Base-by-base conservation (phyloP, 2,113 vertebrate species). In the Propithecus coquereli region DNA sequence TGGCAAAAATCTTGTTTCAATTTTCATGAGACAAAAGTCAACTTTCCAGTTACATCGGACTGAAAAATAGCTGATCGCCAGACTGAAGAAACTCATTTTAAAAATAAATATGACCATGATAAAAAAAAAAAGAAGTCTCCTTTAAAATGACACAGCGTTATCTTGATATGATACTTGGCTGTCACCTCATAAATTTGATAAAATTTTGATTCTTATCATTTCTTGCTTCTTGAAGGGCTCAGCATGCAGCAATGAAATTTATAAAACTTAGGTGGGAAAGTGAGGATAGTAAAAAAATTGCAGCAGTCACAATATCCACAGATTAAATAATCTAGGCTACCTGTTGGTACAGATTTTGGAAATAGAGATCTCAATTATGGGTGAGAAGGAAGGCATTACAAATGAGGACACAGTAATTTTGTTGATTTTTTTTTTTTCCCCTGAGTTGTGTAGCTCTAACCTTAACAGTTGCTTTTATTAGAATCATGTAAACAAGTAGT, bases 1-100 rank as follows among this genome's bases (percentile, higher is more conserved):
- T 91, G 65, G 16, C 50, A 68, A 95, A 93, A 81, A n/a, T n/a
- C 32, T 47, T 76, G 70, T 27, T 96, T 91, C 52, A 87, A 45
- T 57, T 90, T 68, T 13, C 0, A 0, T 92, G n/a, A 34, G 43
- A 89, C 1, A 74, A 40, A 91, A 94, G 18, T 27, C 16, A 59
- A 18, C 25, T 66, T 91, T 88, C 18, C 18, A 89, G 14, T 52
- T 45, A 57, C 2, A 50, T 40, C 37, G 87, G 23, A 50, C 18
- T 92, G 66, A 90, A 83, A 79, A 92, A 90, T 25, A 82, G 63
- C 45, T 43, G 2, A 68, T 93, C 6, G 25, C 3, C 50, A 52
- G 22, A 50, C 23, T 87, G 34, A n/a, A n/a, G 20, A 86, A 77
- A 43, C 5, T 73, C 18, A 71, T 82, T 91, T 92, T 61, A 71